Conservation (phyloP, 2,888 invertebrate genomes). For the Drosophila vallismaia region DNA sequence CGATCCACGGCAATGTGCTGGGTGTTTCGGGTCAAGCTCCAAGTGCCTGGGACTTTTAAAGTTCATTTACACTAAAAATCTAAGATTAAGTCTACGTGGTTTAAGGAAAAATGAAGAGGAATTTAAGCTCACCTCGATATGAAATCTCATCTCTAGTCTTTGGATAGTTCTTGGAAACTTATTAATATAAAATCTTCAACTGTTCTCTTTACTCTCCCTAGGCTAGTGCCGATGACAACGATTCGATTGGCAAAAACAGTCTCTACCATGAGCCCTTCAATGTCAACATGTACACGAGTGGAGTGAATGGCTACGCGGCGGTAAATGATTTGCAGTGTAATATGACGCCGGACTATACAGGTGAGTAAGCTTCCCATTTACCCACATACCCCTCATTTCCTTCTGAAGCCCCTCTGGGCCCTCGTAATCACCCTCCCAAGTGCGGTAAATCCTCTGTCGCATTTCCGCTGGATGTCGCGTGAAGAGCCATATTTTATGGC, state of each 20-base stretch:
- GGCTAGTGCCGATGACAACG: slow-evolving; percentile 83
- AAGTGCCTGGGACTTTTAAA: slow-evolving; percentile 20
- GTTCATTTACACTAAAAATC: not conserved
- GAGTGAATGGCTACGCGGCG: slow-evolving; percentile 84
- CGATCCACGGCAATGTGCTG: slow-evolving; percentile 39
- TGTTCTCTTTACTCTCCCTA: slow-evolving; percentile 32
- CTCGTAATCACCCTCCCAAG: not conserved
- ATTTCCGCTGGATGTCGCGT: slow-evolving; percentile 54
- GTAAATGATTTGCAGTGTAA: slow-evolving; percentile 85
- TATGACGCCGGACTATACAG: slow-evolving; percentile 86
- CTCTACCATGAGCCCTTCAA: slow-evolving; percentile 85
- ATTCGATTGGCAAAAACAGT: slow-evolving; percentile 84
- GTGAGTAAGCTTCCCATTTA: slow-evolving; percentile 81
- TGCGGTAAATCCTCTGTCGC: slow-evolving; percentile 25
- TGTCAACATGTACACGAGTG: slow-evolving; percentile 84
- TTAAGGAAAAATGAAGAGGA: not conserved
- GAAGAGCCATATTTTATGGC: slow-evolving; percentile 71
- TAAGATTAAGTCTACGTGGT: not conserved
- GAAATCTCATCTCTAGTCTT: too few relatives aligned
- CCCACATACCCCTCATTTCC: slow-evolving; percentile 26
- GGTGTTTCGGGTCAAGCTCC: slow-evolving; percentile 20
- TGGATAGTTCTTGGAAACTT: too few relatives aligned
- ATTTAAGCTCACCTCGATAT: too few relatives aligned
- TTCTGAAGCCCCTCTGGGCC: slow-evolving; percentile 6
- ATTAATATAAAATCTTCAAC: too few relatives aligned